Evolutionary conservation across 1,140 invertebrate genomes (phyloP).

Genomic region (Aphelenchoides fujianensis): DNA sequence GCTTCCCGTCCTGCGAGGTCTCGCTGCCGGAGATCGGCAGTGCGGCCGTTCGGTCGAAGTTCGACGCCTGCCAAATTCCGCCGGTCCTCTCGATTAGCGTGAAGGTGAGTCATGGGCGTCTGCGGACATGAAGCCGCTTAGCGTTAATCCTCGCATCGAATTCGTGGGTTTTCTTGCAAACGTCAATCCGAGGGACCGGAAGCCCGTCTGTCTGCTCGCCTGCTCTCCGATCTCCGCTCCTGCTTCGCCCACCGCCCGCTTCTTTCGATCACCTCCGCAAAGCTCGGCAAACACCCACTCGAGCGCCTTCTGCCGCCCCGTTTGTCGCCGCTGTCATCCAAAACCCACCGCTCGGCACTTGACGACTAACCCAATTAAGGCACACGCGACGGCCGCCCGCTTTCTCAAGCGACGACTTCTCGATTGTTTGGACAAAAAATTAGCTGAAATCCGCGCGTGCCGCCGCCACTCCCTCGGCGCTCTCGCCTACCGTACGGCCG

Average conservation of each 20-base stretch:
- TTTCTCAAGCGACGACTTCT: conserved; percentile 1
- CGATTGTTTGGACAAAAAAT: not conserved
- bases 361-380: not conserved
- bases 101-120: not conserved
- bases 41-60: conserved; percentile 1
- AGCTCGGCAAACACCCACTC: not conserved
- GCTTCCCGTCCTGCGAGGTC: conserved; percentile 7
- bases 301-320: no score
- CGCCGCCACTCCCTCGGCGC: no score
- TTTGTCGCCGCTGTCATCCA: not conserved
- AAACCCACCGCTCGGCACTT: conserved; percentile 1
- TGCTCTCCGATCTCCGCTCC: no score
- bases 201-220: no score
- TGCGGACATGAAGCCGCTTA: no score
- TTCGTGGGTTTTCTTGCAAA: not conserved
- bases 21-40: not conserved
- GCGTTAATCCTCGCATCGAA: no score
- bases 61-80: conserved; percentile 5
- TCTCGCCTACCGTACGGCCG: not conserved
- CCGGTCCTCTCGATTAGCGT: conserved; percentile 5
- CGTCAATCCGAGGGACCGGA: no score
- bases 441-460: not conserved
- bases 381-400: no score
- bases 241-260: no score
- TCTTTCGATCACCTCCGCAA: not conserved